Percentiles rank a stretch among this genome's conserved stretches.
Conservation (phyloP, 2,888 invertebrate species). For the Tinea semifulvella region DNA sequence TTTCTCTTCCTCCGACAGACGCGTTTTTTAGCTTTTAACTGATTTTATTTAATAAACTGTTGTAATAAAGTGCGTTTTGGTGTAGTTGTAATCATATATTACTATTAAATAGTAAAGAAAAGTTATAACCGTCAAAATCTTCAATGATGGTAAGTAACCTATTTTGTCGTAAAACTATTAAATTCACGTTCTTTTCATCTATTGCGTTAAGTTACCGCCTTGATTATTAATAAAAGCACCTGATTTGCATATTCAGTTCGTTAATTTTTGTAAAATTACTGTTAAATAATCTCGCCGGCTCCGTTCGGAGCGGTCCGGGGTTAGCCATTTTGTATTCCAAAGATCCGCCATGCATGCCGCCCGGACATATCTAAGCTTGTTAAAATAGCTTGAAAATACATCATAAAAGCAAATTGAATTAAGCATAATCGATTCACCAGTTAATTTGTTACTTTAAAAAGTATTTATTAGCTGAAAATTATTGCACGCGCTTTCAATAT, state of each 20-base stretch:
- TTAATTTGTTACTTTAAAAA: too few species aligned
- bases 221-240: conserved; percentile 37
- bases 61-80: conserved; percentile 2
- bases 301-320: neutral
- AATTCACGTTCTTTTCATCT: neutral
- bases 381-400: conserved; percentile 20
- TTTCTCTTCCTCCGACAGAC: neutral
- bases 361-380: neutral
- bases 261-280: conserved; percentile 14
- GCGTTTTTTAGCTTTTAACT: neutral
- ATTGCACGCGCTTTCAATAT: too few species aligned
- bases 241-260: conserved; percentile 21
- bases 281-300: neutral
- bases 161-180: neutral
- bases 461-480: too few species aligned
- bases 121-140: conserved; percentile 33
- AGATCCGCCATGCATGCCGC: conserved; percentile 7
- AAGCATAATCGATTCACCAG: too few species aligned
- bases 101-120: conserved; percentile 30
- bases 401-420: conserved; percentile 49
- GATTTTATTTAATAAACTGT: neutral
- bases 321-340: conserved; percentile 12
- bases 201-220: conserved; percentile 45
- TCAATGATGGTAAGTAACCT: conserved; percentile 5
- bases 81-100: neutral